Conservation (phyloP, 1,140 invertebrate species). For the Bathynomus jamesi region DNA sequence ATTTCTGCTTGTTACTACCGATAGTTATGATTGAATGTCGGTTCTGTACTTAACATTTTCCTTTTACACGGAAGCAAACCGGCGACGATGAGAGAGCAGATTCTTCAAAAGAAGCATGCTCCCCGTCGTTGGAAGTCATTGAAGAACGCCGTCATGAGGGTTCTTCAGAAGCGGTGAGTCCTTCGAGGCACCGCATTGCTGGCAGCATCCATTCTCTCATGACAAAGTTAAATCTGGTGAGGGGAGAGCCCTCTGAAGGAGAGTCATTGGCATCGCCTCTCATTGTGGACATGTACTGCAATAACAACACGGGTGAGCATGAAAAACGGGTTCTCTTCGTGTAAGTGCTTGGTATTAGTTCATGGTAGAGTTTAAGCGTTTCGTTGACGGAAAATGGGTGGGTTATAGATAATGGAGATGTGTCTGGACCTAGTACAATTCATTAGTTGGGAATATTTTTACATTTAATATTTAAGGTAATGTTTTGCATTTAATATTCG, state of each 20-base stretch:
- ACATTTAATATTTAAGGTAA: too few species aligned
- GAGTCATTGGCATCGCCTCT: conserved; percentile 58
- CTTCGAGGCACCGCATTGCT: conserved; percentile 56
- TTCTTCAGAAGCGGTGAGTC: not conserved
- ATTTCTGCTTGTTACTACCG: too few species aligned
- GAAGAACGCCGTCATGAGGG: not conserved
- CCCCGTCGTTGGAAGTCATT: not conserved
- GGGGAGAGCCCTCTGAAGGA: conserved; percentile 26
- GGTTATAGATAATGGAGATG: too few species aligned
- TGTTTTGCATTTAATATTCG: too few species aligned
- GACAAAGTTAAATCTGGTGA: conserved; percentile 61
- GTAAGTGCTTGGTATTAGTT: conserved; percentile 37
- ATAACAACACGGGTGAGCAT: conserved; percentile 48
- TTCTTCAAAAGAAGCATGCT: not conserved
- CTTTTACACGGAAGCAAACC: too few species aligned
- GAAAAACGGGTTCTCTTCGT: not conserved
- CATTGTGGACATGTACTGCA: conserved; percentile 65
- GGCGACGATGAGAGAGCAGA: conserved; percentile 4
- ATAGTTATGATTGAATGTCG: too few species aligned
- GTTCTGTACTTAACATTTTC: too few species aligned
- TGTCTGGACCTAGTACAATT: too few species aligned
- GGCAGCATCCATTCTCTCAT: conserved; percentile 80
- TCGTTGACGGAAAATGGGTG: too few species aligned
- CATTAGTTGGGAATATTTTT: too few species aligned
- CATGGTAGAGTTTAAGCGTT: too few species aligned